These are phyloP conservation scores for Cephus spinipes DNA, from an alignment of 2,888 invertebrate species.

Conservation along the genomic window DNA sequence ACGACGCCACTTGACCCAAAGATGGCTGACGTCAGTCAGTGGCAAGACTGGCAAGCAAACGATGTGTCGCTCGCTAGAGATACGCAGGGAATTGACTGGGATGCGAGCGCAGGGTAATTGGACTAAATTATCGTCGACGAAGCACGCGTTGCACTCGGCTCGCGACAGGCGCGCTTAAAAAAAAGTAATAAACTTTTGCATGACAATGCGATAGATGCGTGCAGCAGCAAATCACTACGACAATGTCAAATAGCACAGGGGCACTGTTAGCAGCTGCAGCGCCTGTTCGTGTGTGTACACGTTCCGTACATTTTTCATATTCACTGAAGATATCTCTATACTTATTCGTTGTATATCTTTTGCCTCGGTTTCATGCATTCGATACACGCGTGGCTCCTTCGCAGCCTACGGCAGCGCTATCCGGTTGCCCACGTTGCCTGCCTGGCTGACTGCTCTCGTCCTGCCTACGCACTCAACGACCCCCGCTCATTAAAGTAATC, in stretches of 20 bases:
- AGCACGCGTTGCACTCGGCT: constrained; percentile 43
- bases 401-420: too few species aligned
- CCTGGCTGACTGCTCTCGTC: not conserved
- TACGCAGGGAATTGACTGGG: constrained; percentile 39
- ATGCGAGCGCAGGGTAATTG: constrained; percentile 55
- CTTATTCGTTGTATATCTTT: too few species aligned
- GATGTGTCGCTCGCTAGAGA: not conserved
- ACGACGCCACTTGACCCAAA: constrained; percentile 48
- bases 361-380: too few species aligned
- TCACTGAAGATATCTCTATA: too few species aligned
- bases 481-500: constrained; percentile 45
- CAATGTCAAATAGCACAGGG: too few species aligned
- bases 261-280: too few species aligned
- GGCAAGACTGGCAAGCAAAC: constrained; percentile 1
- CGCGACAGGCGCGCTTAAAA: constrained; percentile 39
- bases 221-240: too few species aligned
- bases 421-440: not conserved
- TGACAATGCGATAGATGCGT: too few species aligned
- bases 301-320: too few species aligned
- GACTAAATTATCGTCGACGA: constrained; percentile 43
- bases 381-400: too few species aligned
- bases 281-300: too few species aligned
- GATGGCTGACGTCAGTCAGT: constrained; percentile 45
- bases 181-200: constrained; percentile 29
- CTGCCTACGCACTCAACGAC: constrained; percentile 4